phyloP scores from a whole-genome alignment of 2,888 invertebrate species.

The Cantharis rufa region DNA sequence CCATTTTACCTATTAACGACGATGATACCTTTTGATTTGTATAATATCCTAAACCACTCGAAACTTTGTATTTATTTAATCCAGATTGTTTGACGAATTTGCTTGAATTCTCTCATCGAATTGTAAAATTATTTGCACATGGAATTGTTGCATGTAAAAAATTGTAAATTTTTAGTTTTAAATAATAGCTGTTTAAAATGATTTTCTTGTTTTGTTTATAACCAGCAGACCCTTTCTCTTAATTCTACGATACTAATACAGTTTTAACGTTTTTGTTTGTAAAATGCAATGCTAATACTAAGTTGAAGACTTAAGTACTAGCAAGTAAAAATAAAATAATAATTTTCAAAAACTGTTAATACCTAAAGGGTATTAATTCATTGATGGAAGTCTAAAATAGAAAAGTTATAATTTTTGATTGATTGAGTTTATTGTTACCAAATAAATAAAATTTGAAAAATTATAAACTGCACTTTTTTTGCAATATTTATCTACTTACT shows the following conservation, averaged over 20 bases:
- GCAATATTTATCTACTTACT: background rate
- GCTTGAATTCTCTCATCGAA: slow-evolving; percentile 1
- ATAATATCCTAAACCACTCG: background rate
- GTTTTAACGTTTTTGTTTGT: no score
- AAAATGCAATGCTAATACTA: no score
- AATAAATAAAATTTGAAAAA: no score
- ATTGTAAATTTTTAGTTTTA: slow-evolving; percentile 12
- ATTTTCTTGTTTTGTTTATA: background rate
- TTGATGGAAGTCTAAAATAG: no score
- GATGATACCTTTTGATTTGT: background rate
- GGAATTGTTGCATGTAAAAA: background rate
- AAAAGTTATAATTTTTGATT: no score
- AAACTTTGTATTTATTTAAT: background rate
- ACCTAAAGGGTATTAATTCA: no score
- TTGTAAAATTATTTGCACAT: background rate
- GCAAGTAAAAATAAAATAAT: no score
- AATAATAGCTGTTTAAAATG: background rate
- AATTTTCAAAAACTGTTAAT: no score
- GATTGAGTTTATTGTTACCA: no score
- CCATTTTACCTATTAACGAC: background rate
- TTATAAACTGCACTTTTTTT: background rate
- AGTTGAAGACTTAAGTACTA: no score
- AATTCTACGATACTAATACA: no score
- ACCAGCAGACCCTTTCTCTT: no score
- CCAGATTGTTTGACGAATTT: background rate